Base-by-base conservation (phyloP, 2,888 invertebrate genomes). In the Merodon equestris region DNA sequence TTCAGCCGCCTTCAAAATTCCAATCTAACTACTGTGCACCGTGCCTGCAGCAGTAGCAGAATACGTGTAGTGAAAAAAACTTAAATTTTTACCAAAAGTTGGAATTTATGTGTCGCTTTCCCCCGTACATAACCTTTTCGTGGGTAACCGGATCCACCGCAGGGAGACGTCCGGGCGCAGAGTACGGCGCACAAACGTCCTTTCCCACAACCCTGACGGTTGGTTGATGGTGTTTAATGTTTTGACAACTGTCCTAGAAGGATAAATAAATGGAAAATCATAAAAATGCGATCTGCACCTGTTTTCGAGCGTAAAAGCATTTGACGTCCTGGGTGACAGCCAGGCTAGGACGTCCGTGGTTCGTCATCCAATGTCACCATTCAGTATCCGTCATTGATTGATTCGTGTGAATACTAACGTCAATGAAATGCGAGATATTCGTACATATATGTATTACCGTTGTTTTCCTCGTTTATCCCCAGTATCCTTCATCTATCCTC, bases 191-290 rank as follows among this genome's bases (percentile, higher is more conserved):
- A 27, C 27, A 27, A 27, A 7, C 27, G 27, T 27, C 27, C 18
- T 60, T 60, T 45, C 19, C 13, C 48, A 10, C 15, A 13, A 53
- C n/a, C 18, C 18, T 47, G 18, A 15, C 18, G 42, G 40, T 18
- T 13, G 51, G 58, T 7, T 27, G 27, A 27, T 60, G 64, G 48
- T 61, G 61, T 56, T 77, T 67, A 66, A 66, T 72, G 66, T 77
- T 77, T 66, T 77, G 76, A 77, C 76, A 77, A 77, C 71, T 77
- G 56, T 57, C 42, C 71, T 60, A 71, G 27, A 61, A 56, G 56
- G 71, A 67, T 45, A 51, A 77, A 72, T 77, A 57, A 77, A 72
- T 77, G 76, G 57, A 77, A 71, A 76, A 71, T 61, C 71, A 71
- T 66, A 76, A 72, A 67, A 71, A 66, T 67, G 57, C 66, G 60